A percentile compares a stretch with the other conserved stretches of the same genome.
Conservation (phyloP, 1,140 invertebrate genomes). For the Cyphomyrmex costatus region DNA sequence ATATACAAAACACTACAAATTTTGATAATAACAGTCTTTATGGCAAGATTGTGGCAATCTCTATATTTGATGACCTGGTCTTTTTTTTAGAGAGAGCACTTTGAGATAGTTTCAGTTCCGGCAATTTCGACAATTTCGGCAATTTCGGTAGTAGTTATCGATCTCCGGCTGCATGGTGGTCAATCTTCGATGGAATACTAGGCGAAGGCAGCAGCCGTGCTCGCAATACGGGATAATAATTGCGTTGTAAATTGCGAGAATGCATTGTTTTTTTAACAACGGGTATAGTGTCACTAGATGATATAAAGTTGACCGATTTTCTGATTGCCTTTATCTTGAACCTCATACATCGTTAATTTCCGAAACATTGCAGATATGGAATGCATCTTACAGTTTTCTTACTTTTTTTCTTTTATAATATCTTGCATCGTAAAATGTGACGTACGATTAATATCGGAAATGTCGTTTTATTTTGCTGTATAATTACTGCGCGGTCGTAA, state of each 20-base stretch:
- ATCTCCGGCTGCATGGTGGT: too few species aligned
- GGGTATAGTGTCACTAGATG: neutral
- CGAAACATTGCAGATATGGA: neutral
- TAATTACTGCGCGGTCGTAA: neutral
- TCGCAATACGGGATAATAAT: neutral
- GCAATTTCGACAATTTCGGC: too few species aligned
- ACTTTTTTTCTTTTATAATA: neutral
- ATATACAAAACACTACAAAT: too few species aligned
- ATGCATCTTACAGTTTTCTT: neutral
- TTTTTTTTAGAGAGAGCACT: too few species aligned
- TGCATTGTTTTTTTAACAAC: conserved; percentile 8
- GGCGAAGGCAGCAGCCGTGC: too few species aligned
- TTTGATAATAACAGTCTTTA: too few species aligned
- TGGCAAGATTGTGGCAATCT: too few species aligned
- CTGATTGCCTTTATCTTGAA: neutral
- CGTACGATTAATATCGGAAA: neutral
- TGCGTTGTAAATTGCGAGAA: neutral
- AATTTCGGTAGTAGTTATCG: too few species aligned
- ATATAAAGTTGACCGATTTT: neutral
- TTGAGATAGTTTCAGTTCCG: too few species aligned
- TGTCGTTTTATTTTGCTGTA: neutral
- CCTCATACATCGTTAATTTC: neutral
- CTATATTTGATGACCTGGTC: too few species aligned
- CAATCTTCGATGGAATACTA: too few species aligned
- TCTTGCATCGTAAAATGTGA: neutral